Evolutionary conservation across 2,113 vertebrate species (phyloP).

Genomic region (Pimephales promelas): DNA sequence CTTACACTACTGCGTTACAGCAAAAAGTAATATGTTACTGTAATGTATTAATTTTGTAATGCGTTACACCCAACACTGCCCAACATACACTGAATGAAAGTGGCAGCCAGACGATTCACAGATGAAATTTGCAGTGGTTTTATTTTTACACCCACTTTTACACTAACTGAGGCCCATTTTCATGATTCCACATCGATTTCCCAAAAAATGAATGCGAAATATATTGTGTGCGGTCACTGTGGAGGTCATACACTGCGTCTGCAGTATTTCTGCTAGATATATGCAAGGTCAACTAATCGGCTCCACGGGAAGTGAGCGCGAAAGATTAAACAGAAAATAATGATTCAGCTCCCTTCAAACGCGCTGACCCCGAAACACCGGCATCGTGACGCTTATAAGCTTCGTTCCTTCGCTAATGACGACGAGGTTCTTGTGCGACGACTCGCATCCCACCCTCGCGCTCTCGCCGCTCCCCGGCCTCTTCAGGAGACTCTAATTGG

Average conservation of each 20-base stretch:
- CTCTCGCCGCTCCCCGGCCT: background rate
- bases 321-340: conserved; percentile 53
- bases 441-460: background rate
- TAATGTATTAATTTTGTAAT: too few relatives aligned
- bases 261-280: background rate
- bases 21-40: too few relatives aligned
- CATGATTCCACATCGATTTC: background rate
- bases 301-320: conserved; percentile 29
- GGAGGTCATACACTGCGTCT: background rate
- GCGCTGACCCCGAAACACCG: background rate
- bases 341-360: conserved; percentile 17
- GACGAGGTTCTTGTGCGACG: background rate
- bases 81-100: background rate
- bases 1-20: too few relatives aligned
- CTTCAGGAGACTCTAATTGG: conserved; percentile 66
- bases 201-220: background rate
- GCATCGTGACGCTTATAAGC: background rate
- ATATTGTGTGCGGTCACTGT: background rate
- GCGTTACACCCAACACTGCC: too few relatives aligned
- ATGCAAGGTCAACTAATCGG: conserved; percentile 32
- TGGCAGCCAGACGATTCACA: background rate
- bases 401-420: conserved; percentile 1
- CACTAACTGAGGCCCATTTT: background rate
- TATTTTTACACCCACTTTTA: background rate
- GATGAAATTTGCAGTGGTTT: background rate